These are phyloP conservation scores for Sclerurus mexicanus DNA, from an alignment of 2,113 vertebrate species.

Conservation along the genomic window DNA sequence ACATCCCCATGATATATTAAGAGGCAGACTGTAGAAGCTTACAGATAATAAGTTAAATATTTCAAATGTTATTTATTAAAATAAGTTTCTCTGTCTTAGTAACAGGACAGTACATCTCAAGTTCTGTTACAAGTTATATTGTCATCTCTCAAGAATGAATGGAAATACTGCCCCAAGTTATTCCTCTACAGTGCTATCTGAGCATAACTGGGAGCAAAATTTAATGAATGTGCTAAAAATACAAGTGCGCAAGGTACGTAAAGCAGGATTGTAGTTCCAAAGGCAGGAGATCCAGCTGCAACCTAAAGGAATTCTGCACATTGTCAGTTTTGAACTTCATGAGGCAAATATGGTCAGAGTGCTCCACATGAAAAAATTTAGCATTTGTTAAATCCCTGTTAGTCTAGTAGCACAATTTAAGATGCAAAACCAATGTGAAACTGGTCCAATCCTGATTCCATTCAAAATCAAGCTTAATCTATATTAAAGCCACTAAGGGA, in stretches of 20 bases:
- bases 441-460: not conserved
- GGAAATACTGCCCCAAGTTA: not conserved
- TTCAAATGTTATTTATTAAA: not conserved
- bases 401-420: not conserved
- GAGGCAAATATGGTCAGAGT: not conserved
- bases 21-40: not conserved
- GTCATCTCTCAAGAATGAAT: not conserved
- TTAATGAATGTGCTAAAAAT: not conserved
- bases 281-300: not conserved
- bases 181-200: not conserved
- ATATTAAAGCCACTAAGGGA: not conserved
- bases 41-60: not conserved
- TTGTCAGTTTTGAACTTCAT: not conserved
- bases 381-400: not conserved
- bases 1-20: fast-evolving
- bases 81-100: not conserved
- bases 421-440: not conserved
- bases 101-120: not conserved
- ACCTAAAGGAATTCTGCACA: not conserved
- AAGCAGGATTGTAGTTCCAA: not conserved
- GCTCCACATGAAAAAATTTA: not conserved
- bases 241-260: fast-evolving
- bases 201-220: not conserved
- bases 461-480: not conserved
- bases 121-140: not conserved